Base-by-base conservation (phyloP, 23 tunicate species). In the Ascidia mentula region DNA sequence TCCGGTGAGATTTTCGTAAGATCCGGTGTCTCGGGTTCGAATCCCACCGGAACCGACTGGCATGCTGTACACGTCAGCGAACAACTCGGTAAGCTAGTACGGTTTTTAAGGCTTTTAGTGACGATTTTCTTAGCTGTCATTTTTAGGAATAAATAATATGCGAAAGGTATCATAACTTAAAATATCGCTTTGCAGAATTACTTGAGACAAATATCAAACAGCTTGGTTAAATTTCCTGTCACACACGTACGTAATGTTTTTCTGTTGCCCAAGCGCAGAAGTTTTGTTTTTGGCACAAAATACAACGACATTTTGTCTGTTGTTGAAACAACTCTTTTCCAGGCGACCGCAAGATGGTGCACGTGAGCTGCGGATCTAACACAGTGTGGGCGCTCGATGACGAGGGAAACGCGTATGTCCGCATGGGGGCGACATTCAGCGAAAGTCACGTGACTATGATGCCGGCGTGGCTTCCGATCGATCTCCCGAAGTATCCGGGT, bases 401-500 rank as follows among this genome's bases (percentile, higher is more conserved):
- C 24, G 30, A 22, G 5, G 90, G 90, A 18, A 69, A 46, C 28
- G 85, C 81, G 3, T 73, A 73, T 37, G 40, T 86, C 42, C 72
- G 90, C 59, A 73, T 80, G 38, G 90, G 90, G 39, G 85, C 74
- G 45, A 28, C 28, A 30, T 46, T 45, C 31, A 84, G 45, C 30
- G 85, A 74, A n/a, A 33, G 59, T 33, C 84, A 86, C 39, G 40
- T n/a, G 45, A 31, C 79, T 3, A 75, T 86, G 72, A 45, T 75
- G 31, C 90, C 90, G 36, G 90, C 90, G 24, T 86, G 90, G 90
- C 60, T 86, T 24, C 40, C 80, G 28, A 36, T 86, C 24, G 89
- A 78, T 53, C 24, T 28, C 22, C 65, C 65, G 13, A 53, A 53
- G 65, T 53, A 20, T 9, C 4, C 7, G 22, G 13, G 65, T 1